Base-by-base conservation (phyloP, 1,140 invertebrate genomes). In the Stegodyphus mimosarum region DNA sequence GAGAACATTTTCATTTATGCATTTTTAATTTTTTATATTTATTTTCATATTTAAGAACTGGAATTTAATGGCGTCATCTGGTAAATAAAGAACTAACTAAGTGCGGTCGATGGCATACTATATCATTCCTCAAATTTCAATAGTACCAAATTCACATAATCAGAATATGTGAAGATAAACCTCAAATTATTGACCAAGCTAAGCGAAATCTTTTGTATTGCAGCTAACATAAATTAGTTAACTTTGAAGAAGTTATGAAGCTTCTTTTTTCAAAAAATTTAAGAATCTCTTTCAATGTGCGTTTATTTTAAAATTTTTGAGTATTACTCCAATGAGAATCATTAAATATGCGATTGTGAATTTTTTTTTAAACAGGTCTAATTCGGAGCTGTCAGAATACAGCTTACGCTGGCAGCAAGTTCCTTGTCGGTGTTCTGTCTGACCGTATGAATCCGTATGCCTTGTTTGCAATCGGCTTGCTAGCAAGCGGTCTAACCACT, bases 341-440 rank as follows among this genome's bases (percentile, higher is more conserved):
- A 64, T 64, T 64, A 64, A 64, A 64, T 7, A 60, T 60, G 55
- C 15, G 15, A 60, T 60, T 60, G 49, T 7, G n/a, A n/a, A n/a
- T 7, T 79, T 78, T 10, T n/a, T n/a, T n/a, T n/a, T n/a, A n/a
- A n/a, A n/a, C 87, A 92, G 91, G 91, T 87, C 81, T 91, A 18
- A 91, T 92, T 33, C 84, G 89, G 6, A 91, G 90, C 84, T 89
- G 90, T 86, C 91, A 92, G 86, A 91, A 90, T 81, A 74, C 91
- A 7, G 91, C 91, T 5, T 92, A 91, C 81, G 89, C 90, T 9
- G 88, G 91, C 48, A 91, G 91, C 87, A 92, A 92, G 80, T 91
- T 92, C 78, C 49, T 90, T 7, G 89, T 90, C 73, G 91, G 91
- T 13, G 83, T 91, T 51, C 74, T 91, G 18, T 90, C 89, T 0